Evolutionary conservation across 1,140 invertebrate genomes (phyloP).

Genomic region (Lepidotrigona ventralis): DNA sequence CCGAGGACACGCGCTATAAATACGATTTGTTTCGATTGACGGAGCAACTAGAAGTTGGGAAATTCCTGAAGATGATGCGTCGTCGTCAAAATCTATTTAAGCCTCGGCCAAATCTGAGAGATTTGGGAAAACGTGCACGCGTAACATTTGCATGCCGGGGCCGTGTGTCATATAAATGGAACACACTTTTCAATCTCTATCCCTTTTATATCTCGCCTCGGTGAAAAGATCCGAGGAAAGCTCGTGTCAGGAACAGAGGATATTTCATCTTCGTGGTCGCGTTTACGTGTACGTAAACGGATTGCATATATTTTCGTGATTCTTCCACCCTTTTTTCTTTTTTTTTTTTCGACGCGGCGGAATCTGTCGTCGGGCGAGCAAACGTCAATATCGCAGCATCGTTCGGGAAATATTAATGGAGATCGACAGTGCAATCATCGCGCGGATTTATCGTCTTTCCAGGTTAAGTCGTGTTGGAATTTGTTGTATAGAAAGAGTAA

Average conservation of each 20-base stretch:
- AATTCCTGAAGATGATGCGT: background rate
- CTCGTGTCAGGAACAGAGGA: constrained; percentile 23
- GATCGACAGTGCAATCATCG: background rate
- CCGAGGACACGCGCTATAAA: too few relatives aligned
- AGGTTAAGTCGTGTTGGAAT: background rate
- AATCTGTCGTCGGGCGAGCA: background rate
- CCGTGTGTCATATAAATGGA: constrained; percentile 36
- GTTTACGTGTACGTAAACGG: constrained; percentile 26
- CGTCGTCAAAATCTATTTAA: constrained; percentile 16
- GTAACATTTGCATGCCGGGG: constrained; percentile 15
- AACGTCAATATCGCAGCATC: background rate
- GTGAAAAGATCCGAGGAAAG: constrained; percentile 26
- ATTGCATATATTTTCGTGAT: constrained; percentile 13
- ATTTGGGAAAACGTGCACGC: background rate
- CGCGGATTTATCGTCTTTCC: background rate
- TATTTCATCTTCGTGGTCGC: constrained; percentile 32
- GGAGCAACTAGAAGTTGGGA: background rate
- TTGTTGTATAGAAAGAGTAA: background rate
- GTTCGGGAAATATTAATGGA: background rate
- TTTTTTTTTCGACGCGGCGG: background rate
- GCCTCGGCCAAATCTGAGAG: background rate
- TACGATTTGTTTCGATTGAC: background rate
- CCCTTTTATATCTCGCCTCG: constrained; percentile 18
- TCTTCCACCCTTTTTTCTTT: background rate
- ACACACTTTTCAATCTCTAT: constrained; percentile 47